phyloP scores from a whole-genome alignment of 2,888 invertebrate genomes.

The Scrobipalpa costella region DNA sequence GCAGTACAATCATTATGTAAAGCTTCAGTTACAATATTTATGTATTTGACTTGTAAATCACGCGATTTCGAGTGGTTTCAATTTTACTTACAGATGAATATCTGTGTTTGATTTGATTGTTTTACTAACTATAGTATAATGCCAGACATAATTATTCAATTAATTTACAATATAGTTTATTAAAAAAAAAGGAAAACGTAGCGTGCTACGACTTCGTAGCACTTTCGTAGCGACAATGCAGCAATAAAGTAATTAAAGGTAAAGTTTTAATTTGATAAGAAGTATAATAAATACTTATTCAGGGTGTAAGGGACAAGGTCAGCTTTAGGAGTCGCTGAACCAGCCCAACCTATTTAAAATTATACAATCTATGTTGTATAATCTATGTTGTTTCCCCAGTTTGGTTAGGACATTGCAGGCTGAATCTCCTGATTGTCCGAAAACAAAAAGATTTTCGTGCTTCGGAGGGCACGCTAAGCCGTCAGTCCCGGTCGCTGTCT shows the following conservation, averaged over 20 bases:
- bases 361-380: neutral
- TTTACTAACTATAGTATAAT: too few species aligned
- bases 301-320: too few species aligned
- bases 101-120: conserved; percentile 5
- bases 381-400: neutral
- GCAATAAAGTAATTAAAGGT: neutral
- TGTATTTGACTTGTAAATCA: conserved; percentile 29
- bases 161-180: neutral
- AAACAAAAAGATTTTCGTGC: too few species aligned
- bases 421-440: too few species aligned
- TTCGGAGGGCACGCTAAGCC: too few species aligned
- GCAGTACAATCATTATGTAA: conserved; percentile 34
- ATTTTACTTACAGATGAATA: conserved; percentile 11
- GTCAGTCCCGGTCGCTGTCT: too few species aligned
- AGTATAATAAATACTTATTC: too few species aligned
- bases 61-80: conserved; percentile 37
- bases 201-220: conserved; percentile 11
- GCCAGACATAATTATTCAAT: neutral
- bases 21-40: conserved; percentile 4
- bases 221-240: conserved; percentile 6
- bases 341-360: too few species aligned
- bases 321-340: too few species aligned
- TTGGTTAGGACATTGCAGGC: too few species aligned
- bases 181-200: neutral
- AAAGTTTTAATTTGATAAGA: neutral